Conservation (phyloP, 1,140 invertebrate species). For the Bombus pascuorum region DNA sequence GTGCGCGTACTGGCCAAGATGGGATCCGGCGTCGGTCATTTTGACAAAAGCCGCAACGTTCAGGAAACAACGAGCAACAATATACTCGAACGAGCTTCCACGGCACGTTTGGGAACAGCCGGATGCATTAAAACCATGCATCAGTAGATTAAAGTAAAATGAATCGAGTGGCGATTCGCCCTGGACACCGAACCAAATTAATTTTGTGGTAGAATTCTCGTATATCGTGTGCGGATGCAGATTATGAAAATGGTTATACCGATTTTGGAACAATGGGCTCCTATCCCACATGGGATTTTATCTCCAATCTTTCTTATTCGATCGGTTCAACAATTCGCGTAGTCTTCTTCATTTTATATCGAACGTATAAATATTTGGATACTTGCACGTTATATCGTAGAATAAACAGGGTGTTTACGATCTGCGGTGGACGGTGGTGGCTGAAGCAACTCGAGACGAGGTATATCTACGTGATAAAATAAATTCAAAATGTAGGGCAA, state of each 20-base stretch:
- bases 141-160: conserved; percentile 45
- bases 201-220: not conserved
- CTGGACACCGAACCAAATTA: not conserved
- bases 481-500: not conserved
- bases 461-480: not conserved
- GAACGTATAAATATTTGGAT: too few relatives aligned
- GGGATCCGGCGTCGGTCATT: conserved; percentile 56
- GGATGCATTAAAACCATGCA: conserved; percentile 35
- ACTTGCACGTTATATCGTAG: too few relatives aligned
- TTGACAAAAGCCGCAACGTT: conserved; percentile 57
- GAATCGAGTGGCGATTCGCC: not conserved
- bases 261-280: too few relatives aligned
- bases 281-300: too few relatives aligned
- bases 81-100: conserved; percentile 20
- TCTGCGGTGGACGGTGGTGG: too few relatives aligned
- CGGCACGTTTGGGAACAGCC: conserved; percentile 26
- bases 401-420: too few relatives aligned
- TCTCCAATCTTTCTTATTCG: not conserved
- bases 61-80: conserved; percentile 44
- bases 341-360: too few relatives aligned
- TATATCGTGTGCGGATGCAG: too few relatives aligned
- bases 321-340: not conserved
- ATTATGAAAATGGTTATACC: not conserved
- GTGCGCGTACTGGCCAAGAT: conserved; percentile 45
- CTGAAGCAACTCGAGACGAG: not conserved